A percentile compares a stretch with the other conserved stretches of the same genome.
These are phyloP conservation scores for Orussus abietinus DNA, from an alignment of 1,140 invertebrate species.

Conservation along the genomic window DNA sequence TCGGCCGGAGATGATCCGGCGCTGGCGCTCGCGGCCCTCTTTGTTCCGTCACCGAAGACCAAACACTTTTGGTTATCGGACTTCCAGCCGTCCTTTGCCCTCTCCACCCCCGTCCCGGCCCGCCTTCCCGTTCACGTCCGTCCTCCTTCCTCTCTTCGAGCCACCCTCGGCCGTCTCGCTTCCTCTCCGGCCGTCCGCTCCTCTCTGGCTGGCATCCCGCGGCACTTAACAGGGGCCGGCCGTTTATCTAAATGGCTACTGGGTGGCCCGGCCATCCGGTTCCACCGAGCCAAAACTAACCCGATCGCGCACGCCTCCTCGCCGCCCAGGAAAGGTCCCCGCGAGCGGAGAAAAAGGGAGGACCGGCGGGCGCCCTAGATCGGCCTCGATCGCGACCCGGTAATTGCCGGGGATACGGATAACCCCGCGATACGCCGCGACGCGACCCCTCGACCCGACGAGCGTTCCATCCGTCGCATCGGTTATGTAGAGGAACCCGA, in stretches of 20 bases:
- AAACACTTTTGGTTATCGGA: conserved; percentile 30
- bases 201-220: conserved; percentile 17
- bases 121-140: conserved; percentile 6
- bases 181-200: conserved; percentile 7
- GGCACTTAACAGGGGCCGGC: conserved; percentile 43
- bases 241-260: conserved; percentile 55
- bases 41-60: conserved; percentile 33
- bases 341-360: too few species aligned
- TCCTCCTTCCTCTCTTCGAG: conserved; percentile 12
- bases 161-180: conserved; percentile 6
- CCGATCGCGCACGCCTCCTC: conserved; percentile 32
- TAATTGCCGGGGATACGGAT: too few species aligned
- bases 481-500: too few species aligned
- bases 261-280: conserved; percentile 41
- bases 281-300: conserved; percentile 39
- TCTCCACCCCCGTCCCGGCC: conserved; percentile 1
- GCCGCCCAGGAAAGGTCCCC: too few species aligned
- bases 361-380: too few species aligned
- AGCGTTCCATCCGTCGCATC: too few species aligned
- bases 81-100: conserved; percentile 5
- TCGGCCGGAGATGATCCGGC: conserved; percentile 7
- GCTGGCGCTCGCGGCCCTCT: conserved; percentile 27
- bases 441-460: too few species aligned
- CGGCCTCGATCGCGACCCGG: too few species aligned
- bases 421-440: too few species aligned